A percentile compares a stretch with the other conserved stretches of the same genome.
Evolutionary conservation across 2,113 vertebrate species (phyloP).

Genomic region (Aptenodytes patagonicus): DNA sequence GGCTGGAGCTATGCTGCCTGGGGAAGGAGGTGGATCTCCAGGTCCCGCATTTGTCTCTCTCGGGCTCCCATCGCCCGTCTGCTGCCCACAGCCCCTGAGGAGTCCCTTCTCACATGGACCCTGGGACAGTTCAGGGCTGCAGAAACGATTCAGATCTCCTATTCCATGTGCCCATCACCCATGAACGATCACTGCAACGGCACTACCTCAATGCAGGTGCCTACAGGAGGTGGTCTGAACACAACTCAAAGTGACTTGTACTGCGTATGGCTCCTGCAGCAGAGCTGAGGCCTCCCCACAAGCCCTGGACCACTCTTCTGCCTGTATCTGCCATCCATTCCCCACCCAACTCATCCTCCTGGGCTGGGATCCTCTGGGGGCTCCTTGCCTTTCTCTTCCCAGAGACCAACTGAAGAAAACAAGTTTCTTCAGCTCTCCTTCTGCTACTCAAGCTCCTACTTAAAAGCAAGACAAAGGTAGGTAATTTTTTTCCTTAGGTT

Average conservation of each 20-base stretch:
- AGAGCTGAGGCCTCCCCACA: neutral
- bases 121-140: neutral
- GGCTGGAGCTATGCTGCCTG: neutral
- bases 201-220: neutral
- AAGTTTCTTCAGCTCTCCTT: neutral
- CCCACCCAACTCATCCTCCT: neutral
- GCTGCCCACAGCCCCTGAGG: neutral
- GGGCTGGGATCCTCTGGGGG: neutral
- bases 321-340: neutral
- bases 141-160: neutral
- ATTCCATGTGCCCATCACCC: neutral
- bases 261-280: neutral
- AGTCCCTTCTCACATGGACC: neutral
- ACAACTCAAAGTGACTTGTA: neutral
- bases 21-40: neutral
- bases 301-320: neutral
- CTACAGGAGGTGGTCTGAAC: no score
- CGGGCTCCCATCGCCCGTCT: fast-evolving
- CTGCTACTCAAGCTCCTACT: neutral
- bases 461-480: neutral
- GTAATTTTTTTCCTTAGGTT: neutral
- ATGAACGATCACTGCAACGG: neutral
- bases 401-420: neutral
- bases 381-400: neutral
- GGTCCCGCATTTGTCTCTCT: no score